A percentile compares a stretch with the other conserved stretches of the same genome.
These are phyloP conservation scores for Lasioglossum malachurum DNA, from an alignment of 2,888 invertebrate species.

Conservation along the genomic window DNA sequence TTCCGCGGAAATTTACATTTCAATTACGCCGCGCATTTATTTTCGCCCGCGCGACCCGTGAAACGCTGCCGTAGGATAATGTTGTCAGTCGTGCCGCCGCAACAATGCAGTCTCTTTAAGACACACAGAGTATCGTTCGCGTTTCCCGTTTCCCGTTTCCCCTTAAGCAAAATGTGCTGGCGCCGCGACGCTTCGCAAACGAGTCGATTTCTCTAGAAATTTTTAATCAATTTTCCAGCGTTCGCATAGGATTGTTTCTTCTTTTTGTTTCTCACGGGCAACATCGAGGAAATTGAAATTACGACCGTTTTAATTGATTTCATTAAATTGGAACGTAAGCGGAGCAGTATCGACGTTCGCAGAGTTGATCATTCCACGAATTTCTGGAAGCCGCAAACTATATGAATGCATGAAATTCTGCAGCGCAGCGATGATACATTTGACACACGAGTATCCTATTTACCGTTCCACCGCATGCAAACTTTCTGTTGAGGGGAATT, in stretches of 20 bases:
- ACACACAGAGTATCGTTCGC: neutral
- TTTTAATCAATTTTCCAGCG: neutral
- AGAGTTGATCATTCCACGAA: neutral
- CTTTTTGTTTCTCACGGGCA: too few species aligned
- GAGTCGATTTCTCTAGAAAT: neutral
- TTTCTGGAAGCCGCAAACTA: neutral
- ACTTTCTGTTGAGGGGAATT: neutral
- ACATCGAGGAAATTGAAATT: too few species aligned
- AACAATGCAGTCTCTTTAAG: constrained; percentile 24
- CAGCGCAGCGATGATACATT: neutral
- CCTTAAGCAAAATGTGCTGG: neutral
- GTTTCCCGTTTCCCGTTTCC: neutral
- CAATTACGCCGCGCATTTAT: constrained; percentile 37
- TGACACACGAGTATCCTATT: neutral
- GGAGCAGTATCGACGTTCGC: neutral
- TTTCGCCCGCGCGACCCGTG: constrained; percentile 3
- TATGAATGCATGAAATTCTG: neutral
- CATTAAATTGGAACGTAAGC: neutral
- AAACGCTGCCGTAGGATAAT: neutral
- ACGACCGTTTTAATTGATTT: neutral
- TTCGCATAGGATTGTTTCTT: too few species aligned
- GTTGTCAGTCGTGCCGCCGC: neutral
- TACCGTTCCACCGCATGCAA: neutral
- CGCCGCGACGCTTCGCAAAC: neutral
- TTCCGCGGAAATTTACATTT: constrained; percentile 34